Evolutionary conservation across 1,140 invertebrate species (phyloP).

Genomic region (Drosophila pallidifrons): DNA sequence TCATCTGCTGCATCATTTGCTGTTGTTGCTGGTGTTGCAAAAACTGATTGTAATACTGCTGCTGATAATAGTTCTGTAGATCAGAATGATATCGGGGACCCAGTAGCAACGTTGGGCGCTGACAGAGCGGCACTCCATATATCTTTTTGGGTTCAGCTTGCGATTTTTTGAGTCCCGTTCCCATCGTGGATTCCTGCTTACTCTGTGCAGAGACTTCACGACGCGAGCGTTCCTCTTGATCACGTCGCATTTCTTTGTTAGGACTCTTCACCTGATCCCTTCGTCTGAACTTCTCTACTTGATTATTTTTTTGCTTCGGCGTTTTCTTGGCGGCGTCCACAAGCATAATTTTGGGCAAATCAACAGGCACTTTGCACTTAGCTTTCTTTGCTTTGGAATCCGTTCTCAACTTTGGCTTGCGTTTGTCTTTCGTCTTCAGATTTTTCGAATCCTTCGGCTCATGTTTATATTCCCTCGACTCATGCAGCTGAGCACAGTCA

Average conservation of each 20-base stretch:
- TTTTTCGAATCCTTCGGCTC: background rate
- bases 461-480: background rate
- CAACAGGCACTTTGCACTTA: no score
- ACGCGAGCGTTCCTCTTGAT: no score
- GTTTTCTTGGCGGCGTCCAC: constrained; percentile 28
- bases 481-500: background rate
- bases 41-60: constrained; percentile 33
- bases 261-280: background rate
- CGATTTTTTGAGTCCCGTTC: no score
- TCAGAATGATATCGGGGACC: constrained; percentile 9
- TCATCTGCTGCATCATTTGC: constrained; percentile 1
- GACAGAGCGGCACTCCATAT: constrained; percentile 46
- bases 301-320: background rate
- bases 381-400: no score
- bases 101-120: constrained; percentile 35
- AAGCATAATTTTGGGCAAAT: constrained; percentile 11
- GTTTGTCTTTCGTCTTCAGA: background rate
- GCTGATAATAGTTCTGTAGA: constrained; percentile 27
- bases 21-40: constrained; percentile 25
- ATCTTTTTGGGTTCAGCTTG: background rate
- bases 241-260: background rate
- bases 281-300: background rate
- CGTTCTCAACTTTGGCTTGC: background rate
- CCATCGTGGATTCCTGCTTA: background rate
- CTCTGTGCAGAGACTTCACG: no score